A percentile compares a stretch with the other conserved stretches of the same genome.
Conservation (phyloP, 2,113 vertebrate genomes). For the Pteronura brasiliensis region DNA sequence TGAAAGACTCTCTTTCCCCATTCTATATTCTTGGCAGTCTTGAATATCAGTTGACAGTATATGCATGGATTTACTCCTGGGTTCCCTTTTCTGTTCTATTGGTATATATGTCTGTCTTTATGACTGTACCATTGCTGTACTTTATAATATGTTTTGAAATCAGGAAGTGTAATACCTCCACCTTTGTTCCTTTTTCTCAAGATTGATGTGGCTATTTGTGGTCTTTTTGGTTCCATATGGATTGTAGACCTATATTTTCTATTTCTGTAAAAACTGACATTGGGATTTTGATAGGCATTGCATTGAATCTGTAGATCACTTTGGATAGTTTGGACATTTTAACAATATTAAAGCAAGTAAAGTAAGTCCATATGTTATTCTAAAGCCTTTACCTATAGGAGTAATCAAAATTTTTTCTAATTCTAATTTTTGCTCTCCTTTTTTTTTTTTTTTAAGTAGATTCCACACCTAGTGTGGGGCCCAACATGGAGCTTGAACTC, state of each 20-base stretch:
- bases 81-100: background rate
- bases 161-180: background rate
- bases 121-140: background rate
- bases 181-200: background rate
- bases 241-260: background rate
- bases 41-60: background rate
- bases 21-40: background rate
- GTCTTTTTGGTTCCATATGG: background rate
- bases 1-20: background rate
- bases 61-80: background rate
- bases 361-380: background rate
- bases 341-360: background rate
- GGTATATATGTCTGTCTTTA: background rate
- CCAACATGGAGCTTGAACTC: background rate
- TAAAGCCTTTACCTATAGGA: background rate
- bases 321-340: background rate
- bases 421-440: background rate
- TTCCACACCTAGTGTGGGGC: background rate
- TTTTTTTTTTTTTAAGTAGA: background rate
- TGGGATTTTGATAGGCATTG: background rate
- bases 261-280: background rate
- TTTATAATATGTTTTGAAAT: background rate
- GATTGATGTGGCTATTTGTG: background rate
- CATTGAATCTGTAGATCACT: background rate
- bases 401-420: background rate